Evolutionary conservation across 2,888 invertebrate genomes (phyloP).

Genomic region (Spisula subtruncata): DNA sequence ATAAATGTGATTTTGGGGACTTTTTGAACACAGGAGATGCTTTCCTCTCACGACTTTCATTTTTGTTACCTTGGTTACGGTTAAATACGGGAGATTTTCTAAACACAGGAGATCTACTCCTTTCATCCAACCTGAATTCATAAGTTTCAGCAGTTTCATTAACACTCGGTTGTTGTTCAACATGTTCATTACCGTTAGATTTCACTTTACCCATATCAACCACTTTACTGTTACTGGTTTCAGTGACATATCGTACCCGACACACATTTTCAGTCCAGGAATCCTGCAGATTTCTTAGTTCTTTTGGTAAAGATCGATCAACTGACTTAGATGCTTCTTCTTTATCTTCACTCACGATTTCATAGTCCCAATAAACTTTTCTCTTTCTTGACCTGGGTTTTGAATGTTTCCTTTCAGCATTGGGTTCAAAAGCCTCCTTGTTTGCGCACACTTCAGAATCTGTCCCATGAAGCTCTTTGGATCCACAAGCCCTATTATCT

Average conservation of each 20-base stretch:
- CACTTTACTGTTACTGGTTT: background rate
- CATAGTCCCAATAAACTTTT: constrained; percentile 48
- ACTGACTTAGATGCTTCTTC: background rate
- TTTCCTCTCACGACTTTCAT: background rate
- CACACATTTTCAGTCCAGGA: constrained; percentile 48
- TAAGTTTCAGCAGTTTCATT: background rate
- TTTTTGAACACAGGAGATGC: constrained; percentile 48
- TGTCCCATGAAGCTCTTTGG: too few species aligned
- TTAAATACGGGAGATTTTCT: constrained; percentile 60
- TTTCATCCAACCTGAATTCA: background rate
- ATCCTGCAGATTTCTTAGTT: constrained; percentile 40
- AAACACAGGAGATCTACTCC: constrained; percentile 60
- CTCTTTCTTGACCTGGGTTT: constrained; percentile 34
- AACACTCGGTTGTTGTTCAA: background rate
- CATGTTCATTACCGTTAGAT: background rate
- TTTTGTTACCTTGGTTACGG: background rate
- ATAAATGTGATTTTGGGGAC: constrained; percentile 28
- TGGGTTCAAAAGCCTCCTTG: background rate
- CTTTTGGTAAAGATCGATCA: constrained; percentile 35
- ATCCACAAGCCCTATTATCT: background rate
- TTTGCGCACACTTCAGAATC: background rate
- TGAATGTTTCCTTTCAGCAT: background rate
- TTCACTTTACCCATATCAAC: background rate
- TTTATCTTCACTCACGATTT: constrained; percentile 27
- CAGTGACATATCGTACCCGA: background rate